phyloP scores from a whole-genome alignment of 1,140 invertebrate species.

The Acromyrmex charruanus region DNA sequence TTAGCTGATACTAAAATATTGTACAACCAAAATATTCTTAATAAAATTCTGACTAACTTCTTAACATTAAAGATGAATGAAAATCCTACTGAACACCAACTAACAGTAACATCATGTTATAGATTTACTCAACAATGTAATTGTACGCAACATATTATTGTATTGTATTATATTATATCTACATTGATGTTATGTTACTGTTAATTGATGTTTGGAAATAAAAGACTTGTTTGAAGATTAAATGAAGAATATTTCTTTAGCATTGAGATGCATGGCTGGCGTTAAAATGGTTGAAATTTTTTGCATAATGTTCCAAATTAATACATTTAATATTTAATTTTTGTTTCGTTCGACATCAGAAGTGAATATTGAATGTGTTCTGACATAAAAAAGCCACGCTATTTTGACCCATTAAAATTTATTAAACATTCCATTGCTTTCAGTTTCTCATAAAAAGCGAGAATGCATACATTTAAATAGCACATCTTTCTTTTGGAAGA shows the following conservation, averaged over 20 bases:
- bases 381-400: not conserved
- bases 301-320: not conserved
- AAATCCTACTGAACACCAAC: too few species aligned
- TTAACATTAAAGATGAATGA: too few species aligned
- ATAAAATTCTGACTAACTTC: too few species aligned
- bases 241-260: not conserved
- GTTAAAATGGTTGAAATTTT: not conserved
- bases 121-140: too few species aligned
- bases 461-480: not conserved
- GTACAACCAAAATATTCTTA: too few species aligned
- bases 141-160: too few species aligned
- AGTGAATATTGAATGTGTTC: not conserved
- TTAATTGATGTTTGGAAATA: not conserved
- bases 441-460: not conserved
- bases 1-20: too few species aligned
- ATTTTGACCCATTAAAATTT: not conserved
- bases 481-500: not conserved
- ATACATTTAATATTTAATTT: not conserved
- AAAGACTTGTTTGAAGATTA: not conserved
- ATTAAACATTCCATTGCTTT: not conserved
- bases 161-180: too few species aligned
- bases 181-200: too few species aligned
- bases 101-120: too few species aligned
- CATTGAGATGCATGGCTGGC: not conserved
- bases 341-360: not conserved